Percentiles rank a stretch among this genome's conserved stretches.
These are phyloP conservation scores for Drosophila basisetae DNA, from an alignment of 2,888 invertebrate species.

Conservation along the genomic window DNA sequence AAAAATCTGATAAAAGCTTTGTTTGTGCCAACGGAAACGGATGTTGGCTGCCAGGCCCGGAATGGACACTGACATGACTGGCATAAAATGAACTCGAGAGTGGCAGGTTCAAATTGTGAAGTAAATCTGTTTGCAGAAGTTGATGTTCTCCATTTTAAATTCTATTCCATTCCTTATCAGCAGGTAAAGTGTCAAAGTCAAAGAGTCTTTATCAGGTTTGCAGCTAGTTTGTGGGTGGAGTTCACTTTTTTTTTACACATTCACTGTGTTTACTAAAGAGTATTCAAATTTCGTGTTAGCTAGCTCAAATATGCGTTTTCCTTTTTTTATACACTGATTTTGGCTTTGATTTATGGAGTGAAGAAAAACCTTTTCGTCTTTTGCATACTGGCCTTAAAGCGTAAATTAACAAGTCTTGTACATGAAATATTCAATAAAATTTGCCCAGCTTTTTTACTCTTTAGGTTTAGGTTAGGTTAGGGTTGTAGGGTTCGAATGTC, in stretches of 20 bases:
- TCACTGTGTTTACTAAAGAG: conserved; percentile 19
- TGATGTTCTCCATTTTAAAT: not conserved
- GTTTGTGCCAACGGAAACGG: conserved; percentile 75
- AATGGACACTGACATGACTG: conserved; percentile 73
- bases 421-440: conserved; percentile 66
- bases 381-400: conserved; percentile 36
- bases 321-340: conserved; percentile 6
- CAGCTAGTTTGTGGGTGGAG: not conserved
- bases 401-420: conserved; percentile 58
- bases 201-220: not conserved
- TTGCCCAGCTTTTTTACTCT: conserved; percentile 41
- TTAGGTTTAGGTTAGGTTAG: conserved; percentile 26
- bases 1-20: conserved; percentile 75
- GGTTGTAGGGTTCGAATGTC: conserved; percentile 12
- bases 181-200: not conserved
- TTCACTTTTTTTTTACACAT: not conserved
- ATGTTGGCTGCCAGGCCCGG: conserved; percentile 70
- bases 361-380: conserved; percentile 41
- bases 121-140: not conserved
- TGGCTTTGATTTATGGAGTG: conserved; percentile 48
- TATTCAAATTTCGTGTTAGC: conserved; percentile 24
- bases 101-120: conserved; percentile 24
- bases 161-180: not conserved
- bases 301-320: not conserved
- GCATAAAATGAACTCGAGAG: conserved; percentile 39